Percentiles rank a stretch among this genome's conserved stretches.
Conservation (phyloP, 2,797 vertebrate species). For the Serranus cabrilla region DNA sequence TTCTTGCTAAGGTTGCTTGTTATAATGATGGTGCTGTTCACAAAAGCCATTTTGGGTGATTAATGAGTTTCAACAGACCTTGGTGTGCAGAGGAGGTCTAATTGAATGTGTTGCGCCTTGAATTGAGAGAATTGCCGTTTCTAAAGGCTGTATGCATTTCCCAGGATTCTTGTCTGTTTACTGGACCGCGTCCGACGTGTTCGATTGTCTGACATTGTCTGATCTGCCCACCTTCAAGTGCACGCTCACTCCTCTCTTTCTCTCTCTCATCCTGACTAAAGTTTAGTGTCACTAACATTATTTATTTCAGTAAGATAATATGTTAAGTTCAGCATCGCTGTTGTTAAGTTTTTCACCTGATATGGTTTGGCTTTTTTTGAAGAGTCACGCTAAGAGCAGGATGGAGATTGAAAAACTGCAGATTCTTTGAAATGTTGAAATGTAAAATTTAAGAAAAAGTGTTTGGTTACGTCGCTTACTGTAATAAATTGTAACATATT, state of each 20-base stretch:
- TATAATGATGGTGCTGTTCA: conserved; percentile 35
- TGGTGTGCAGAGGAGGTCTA: conserved; percentile 51
- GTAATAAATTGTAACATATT: conserved; percentile 99
- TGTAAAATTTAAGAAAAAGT: conserved; percentile 74
- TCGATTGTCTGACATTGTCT: conserved; percentile 55
- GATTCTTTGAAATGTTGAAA: conserved; percentile 60
- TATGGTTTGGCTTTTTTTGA: conserved; percentile 76
- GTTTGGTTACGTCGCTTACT: conserved; percentile 91
- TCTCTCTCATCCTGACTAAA: conserved; percentile 27
- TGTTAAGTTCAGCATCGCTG: conserved; percentile 60
- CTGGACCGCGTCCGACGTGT: conserved; percentile 42
- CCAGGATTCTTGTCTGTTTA: conserved; percentile 58
- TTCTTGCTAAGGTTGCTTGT: conserved; percentile 17
- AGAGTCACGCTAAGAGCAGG: conserved; percentile 37
- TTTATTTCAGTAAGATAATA: conserved; percentile 86
- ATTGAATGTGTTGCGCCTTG: conserved; percentile 59
- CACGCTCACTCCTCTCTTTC: conserved; percentile 2
- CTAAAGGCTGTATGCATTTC: conserved; percentile 54
- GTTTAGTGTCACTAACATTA: conserved; percentile 70
- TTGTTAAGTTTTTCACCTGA: conserved; percentile 68
- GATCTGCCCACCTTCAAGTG: conserved; percentile 28
- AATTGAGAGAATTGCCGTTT: conserved; percentile 51
- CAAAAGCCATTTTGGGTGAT: conserved; percentile 49
- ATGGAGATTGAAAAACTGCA: conserved; percentile 46
- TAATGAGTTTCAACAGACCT: conserved; percentile 54